Conservation (phyloP, 37 sponge, comb jelly and placozoan species). For the Hormiphora californensis region DNA sequence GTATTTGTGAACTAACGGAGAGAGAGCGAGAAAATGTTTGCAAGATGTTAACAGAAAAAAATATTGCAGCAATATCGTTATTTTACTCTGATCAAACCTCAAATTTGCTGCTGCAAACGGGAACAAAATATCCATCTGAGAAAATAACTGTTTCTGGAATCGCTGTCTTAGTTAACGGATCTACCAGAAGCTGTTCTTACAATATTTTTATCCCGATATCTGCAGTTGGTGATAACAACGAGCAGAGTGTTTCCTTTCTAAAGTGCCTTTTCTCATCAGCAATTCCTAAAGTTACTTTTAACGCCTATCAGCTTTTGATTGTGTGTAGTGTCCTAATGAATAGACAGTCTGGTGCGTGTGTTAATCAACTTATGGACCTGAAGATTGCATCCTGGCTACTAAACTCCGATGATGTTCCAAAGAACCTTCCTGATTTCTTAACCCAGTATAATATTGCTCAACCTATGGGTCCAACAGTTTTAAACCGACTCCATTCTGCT, state of each 20-base stretch:
- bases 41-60: background rate
- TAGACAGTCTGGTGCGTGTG: background rate
- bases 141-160: constrained; percentile 43
- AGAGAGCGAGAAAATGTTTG: background rate
- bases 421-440: background rate
- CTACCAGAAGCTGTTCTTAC: too few relatives aligned
- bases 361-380: constrained; percentile 9
- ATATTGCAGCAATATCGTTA: background rate
- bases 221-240: constrained; percentile 2
- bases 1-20: background rate
- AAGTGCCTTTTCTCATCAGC: background rate
- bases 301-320: constrained; percentile 36
- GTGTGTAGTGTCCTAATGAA: constrained; percentile 32
- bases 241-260: background rate
- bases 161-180: background rate
- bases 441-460: background rate
- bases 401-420: constrained; percentile 22
- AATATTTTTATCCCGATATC: constrained; percentile 22
- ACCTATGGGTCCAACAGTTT: too few relatives aligned
- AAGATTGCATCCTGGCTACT: constrained; percentile 26
- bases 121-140: background rate
- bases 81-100: constrained; percentile 17
- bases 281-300: constrained; percentile 21
- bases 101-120: background rate
- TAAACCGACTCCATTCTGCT: background rate